Percentiles rank a stretch among this genome's conserved stretches.
phyloP scores from a whole-genome alignment of 2,888 invertebrate genomes.

The Pachliopta kotzebuea region DNA sequence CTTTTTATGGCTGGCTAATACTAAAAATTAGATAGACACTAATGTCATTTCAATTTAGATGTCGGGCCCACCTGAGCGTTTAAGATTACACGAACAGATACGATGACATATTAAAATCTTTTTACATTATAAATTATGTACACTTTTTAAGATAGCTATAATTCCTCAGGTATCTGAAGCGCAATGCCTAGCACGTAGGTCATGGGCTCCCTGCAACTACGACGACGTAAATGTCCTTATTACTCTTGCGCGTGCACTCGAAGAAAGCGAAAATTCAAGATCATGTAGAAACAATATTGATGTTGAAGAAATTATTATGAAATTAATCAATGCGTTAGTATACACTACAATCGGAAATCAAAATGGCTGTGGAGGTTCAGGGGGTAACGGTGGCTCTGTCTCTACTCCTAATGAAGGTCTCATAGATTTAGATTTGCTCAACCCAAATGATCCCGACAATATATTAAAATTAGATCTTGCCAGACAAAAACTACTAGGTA shows the following conservation, averaged over 20 bases:
- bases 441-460: constrained; percentile 33
- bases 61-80: too few species aligned
- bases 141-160: not conserved
- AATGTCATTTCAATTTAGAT: too few species aligned
- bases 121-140: too few species aligned
- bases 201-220: constrained; percentile 26
- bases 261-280: constrained; percentile 34
- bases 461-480: constrained; percentile 33
- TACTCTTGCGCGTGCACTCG: constrained; percentile 37
- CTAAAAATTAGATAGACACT: too few species aligned
- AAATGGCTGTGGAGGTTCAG: constrained; percentile 23
- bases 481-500: constrained; percentile 30
- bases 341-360: constrained; percentile 43
- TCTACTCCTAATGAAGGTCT: constrained; percentile 29
- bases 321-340: constrained; percentile 59
- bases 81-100: too few species aligned
- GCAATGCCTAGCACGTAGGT: constrained; percentile 35
- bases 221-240: constrained; percentile 38
- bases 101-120: too few species aligned
- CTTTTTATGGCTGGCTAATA: too few species aligned
- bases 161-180: constrained; percentile 45
- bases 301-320: constrained; percentile 57
- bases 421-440: constrained; percentile 33
- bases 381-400: constrained; percentile 17
- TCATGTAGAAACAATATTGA: constrained; percentile 31